A percentile compares a stretch with the other conserved stretches of the same genome.
Conservation (phyloP, 1,140 invertebrate genomes). For the Asobara japonica region DNA sequence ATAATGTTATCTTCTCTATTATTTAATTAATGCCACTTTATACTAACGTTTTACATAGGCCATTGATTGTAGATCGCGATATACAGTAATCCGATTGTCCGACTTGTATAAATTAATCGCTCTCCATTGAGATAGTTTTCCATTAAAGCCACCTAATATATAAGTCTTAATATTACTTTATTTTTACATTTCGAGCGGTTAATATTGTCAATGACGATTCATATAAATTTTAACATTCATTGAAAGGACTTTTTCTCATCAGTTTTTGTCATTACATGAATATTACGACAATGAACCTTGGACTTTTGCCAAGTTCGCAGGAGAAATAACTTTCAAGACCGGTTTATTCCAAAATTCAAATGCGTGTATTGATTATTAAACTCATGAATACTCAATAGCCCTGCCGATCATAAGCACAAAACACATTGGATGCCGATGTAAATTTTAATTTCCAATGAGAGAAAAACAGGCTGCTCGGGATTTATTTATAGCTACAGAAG, state of each 20-base stretch:
- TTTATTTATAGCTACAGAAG: no score
- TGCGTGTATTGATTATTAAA: constrained; percentile 8
- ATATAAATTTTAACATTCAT: constrained; percentile 19
- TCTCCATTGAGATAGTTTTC: background rate
- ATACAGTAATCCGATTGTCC: constrained; percentile 27
- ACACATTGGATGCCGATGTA: background rate
- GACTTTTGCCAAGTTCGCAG: background rate
- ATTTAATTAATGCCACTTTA: constrained; percentile 44
- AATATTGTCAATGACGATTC: constrained; percentile 49
- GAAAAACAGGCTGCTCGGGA: background rate
- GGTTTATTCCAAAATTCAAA: background rate
- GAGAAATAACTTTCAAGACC: background rate
- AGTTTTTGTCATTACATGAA: background rate
- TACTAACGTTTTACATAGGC: constrained; percentile 48
- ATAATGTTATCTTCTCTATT: background rate
- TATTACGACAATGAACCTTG: constrained; percentile 1
- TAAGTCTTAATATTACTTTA: constrained; percentile 34
- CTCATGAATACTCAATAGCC: background rate
- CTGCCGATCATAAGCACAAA: background rate
- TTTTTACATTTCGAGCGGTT: constrained; percentile 38
- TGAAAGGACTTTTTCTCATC: constrained; percentile 14
- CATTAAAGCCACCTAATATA: constrained; percentile 27
- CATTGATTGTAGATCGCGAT: constrained; percentile 50
- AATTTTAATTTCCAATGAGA: background rate
- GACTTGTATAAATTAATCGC: constrained; percentile 19